Percentiles rank a stretch among this genome's conserved stretches.
Evolutionary conservation across 92 coral and sea anemone genomes (phyloP).

Genomic region (Zoanthus gigantus): DNA sequence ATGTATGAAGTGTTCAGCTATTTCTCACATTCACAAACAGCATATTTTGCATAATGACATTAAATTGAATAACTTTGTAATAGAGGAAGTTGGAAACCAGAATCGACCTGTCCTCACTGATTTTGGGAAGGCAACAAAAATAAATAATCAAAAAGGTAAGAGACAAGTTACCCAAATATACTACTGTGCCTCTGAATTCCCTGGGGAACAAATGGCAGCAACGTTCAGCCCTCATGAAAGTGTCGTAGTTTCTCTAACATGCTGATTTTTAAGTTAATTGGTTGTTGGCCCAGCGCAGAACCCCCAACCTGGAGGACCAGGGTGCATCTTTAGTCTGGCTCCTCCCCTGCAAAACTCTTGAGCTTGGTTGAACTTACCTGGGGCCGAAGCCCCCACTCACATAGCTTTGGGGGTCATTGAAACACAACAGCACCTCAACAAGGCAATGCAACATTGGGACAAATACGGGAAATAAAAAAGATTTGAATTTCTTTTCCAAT

Average conservation of each 20-base stretch:
- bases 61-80: neutral
- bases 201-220: no score
- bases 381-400: neutral
- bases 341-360: neutral
- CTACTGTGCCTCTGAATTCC: no score
- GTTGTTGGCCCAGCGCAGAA: no score
- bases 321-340: neutral
- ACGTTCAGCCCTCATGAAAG: no score
- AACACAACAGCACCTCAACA: neutral
- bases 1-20: neutral
- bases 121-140: neutral
- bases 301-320: neutral
- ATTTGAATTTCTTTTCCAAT: no score
- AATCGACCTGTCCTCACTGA: neutral
- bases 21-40: slow-evolving; percentile 12
- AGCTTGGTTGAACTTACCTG: neutral
- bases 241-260: no score
- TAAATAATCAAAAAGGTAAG: neutral
- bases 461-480: no score
- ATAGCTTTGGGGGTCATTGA: neutral
- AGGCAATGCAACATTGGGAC: neutral
- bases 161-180: neutral
- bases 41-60: slow-evolving; percentile 15
- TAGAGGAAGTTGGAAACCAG: neutral
- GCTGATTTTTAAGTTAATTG: no score